phyloP scores from a whole-genome alignment of 2,888 invertebrate species.

The Limulus polyphemus region DNA sequence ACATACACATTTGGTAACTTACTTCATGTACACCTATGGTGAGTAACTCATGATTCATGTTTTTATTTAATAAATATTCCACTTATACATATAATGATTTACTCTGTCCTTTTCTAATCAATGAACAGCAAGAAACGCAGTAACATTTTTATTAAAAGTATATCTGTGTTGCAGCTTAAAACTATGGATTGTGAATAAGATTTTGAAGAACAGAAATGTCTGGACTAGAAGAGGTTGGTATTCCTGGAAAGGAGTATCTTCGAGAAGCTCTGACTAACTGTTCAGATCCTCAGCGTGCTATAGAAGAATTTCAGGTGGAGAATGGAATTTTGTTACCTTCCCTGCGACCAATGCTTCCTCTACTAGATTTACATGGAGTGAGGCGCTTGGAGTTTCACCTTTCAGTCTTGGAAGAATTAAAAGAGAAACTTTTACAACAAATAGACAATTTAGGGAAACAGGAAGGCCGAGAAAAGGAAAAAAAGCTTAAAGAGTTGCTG shows the following conservation, averaged over 20 bases:
- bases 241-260: conserved; percentile 73
- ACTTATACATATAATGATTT: too few relatives aligned
- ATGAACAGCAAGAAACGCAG: too few relatives aligned
- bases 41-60: too few relatives aligned
- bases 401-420: conserved; percentile 67
- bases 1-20: too few relatives aligned
- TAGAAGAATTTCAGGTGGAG: conserved; percentile 84
- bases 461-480: conserved; percentile 51
- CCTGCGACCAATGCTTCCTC: conserved; percentile 80
- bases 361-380: conserved; percentile 87
- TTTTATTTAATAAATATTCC: too few relatives aligned
- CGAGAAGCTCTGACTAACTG: conserved; percentile 85
- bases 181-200: too few relatives aligned
- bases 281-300: conserved; percentile 92
- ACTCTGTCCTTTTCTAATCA: too few relatives aligned
- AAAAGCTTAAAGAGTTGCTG: conserved; percentile 74
- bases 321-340: conserved; percentile 69
- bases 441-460: conserved; percentile 70
- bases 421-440: conserved; percentile 59
- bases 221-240: conserved; percentile 69
- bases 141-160: too few relatives aligned
- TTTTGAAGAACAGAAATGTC: conserved; percentile 12
- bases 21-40: too few relatives aligned
- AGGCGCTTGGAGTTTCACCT: conserved; percentile 86
- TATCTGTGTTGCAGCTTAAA: too few relatives aligned